phyloP scores from a whole-genome alignment of 2,797 vertebrate species.

The Clarias platycephalus region DNA sequence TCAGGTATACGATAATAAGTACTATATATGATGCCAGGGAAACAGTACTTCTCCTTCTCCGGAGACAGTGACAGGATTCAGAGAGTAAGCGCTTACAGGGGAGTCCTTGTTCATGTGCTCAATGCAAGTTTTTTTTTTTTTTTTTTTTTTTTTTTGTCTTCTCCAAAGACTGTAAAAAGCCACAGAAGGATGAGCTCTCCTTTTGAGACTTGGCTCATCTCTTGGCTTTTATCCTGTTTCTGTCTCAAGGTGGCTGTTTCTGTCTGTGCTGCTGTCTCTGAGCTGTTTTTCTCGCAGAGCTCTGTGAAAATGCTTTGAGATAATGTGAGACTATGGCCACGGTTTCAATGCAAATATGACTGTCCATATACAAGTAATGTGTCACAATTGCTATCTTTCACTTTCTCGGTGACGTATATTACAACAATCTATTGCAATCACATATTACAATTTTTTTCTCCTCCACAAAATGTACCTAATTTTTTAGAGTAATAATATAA shows the following conservation, averaged over 20 bases:
- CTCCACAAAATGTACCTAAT: neutral
- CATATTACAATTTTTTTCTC: no score
- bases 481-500: neutral
- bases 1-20: neutral
- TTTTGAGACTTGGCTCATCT: neutral
- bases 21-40: neutral
- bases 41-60: neutral
- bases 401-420: neutral
- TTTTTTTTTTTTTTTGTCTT: neutral
- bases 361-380: neutral
- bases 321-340: neutral
- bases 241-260: neutral
- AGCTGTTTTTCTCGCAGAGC: neutral
- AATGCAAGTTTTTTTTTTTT: neutral
- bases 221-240: neutral
- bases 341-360: neutral
- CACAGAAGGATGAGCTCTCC: conserved; percentile 2
- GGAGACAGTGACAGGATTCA: conserved; percentile 19
- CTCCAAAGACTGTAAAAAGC: neutral
- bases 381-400: neutral
- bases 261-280: neutral
- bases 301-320: no score
- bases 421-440: neutral
- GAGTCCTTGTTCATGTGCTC: conserved; percentile 11
- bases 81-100: neutral